Percentiles rank a stretch among this genome's conserved stretches.
Conservation (phyloP, 2,797 vertebrate species). For the Gobionotothen gibberifrons region DNA sequence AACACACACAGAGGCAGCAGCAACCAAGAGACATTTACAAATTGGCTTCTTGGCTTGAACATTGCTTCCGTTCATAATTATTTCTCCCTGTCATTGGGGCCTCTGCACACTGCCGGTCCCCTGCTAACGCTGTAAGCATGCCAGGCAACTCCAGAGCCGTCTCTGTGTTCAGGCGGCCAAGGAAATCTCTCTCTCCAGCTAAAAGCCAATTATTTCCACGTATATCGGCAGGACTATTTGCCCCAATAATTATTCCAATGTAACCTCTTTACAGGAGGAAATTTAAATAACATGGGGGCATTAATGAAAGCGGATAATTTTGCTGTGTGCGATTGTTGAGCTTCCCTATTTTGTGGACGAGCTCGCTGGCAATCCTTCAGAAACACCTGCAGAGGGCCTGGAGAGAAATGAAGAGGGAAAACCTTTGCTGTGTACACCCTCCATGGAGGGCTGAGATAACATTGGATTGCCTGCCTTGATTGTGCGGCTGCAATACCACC, state of each 20-base stretch:
- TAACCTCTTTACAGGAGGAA: slow-evolving; percentile 70
- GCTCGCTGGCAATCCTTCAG: slow-evolving; percentile 31
- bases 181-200: slow-evolving; percentile 77
- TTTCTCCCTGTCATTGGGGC: slow-evolving; percentile 82
- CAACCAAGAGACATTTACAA: slow-evolving; percentile 80
- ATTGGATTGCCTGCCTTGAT: slow-evolving; percentile 30
- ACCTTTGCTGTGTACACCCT: slow-evolving; percentile 22
- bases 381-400: slow-evolving; percentile 47
- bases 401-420: slow-evolving; percentile 50
- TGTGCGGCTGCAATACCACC: slow-evolving; percentile 11
- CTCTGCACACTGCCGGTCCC: slow-evolving; percentile 79
- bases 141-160: slow-evolving; percentile 75
- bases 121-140: slow-evolving; percentile 78
- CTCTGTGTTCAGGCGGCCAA: slow-evolving; percentile 73
- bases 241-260: slow-evolving; percentile 79
- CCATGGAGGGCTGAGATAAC: slow-evolving; percentile 23
- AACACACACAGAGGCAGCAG: slow-evolving; percentile 34
- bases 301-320: slow-evolving; percentile 72
- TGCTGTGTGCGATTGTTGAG: slow-evolving; percentile 32
- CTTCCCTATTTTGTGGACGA: slow-evolving; percentile 25
- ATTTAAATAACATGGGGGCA: slow-evolving; percentile 76
- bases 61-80: slow-evolving; percentile 83
- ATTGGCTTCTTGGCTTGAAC: slow-evolving; percentile 83
- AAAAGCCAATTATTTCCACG: slow-evolving; percentile 85
- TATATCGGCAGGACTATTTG: slow-evolving; percentile 80